Conservation (phyloP, 2,797 vertebrate species). For the Podarcis siculus region DNA sequence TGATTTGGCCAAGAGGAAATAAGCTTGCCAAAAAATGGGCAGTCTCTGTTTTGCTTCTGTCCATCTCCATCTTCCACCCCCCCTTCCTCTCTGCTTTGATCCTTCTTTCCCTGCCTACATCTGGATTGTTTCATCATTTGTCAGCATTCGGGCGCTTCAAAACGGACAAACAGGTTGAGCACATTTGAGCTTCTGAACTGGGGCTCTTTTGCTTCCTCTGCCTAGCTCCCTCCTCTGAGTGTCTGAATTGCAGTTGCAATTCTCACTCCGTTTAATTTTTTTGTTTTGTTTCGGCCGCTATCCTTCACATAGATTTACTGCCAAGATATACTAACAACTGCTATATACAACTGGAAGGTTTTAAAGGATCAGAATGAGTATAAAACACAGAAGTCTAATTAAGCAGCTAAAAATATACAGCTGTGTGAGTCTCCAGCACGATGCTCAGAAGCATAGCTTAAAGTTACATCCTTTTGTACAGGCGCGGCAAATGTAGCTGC, state of each 20-base stretch:
- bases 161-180: neutral
- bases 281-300: too few relatives aligned
- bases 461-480: neutral
- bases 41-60: neutral
- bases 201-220: neutral
- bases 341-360: too few relatives aligned
- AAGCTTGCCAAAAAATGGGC: too few relatives aligned
- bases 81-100: neutral
- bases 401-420: neutral
- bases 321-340: neutral
- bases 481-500: neutral
- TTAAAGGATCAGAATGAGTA: neutral
- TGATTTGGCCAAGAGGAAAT: too few relatives aligned
- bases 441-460: neutral
- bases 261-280: neutral
- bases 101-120: neutral
- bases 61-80: neutral
- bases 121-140: neutral
- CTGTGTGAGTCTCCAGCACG: neutral
- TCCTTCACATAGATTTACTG: neutral
- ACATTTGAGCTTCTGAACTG: neutral
- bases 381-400: neutral
- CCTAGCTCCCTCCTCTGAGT: neutral
- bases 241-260: neutral
- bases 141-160: neutral